Conservation (phyloP, 2,888 invertebrate species). For the Pyrgus malvae region DNA sequence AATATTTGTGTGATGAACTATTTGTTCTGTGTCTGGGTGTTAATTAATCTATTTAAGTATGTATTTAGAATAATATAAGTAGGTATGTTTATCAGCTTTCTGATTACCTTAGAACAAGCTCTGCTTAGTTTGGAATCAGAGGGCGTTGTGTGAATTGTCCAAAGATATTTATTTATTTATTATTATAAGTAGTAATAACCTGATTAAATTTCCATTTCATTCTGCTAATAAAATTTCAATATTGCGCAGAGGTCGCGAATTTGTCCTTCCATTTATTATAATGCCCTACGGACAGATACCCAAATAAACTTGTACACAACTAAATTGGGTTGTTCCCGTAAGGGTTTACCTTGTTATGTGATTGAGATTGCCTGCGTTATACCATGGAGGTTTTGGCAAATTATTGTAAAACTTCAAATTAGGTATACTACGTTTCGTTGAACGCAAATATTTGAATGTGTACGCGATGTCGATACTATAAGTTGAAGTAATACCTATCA, state of each 20-base stretch:
- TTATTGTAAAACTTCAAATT: slow-evolving; percentile 42
- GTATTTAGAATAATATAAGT: too few species aligned
- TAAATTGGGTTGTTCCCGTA: slow-evolving; percentile 64
- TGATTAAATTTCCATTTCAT: slow-evolving; percentile 20
- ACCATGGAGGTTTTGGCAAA: slow-evolving; percentile 50
- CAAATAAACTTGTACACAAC: slow-evolving; percentile 74
- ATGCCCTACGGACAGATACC: slow-evolving; percentile 68
- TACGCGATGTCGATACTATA: neutral
- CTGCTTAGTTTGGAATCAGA: too few species aligned
- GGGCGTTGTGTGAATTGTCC: too few species aligned
- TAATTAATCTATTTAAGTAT: too few species aligned
- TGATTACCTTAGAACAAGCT: too few species aligned
- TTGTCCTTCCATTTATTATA: slow-evolving; percentile 66
- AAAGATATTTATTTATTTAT: neutral
- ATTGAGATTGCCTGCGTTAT: slow-evolving; percentile 55
- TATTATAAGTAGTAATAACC: neutral
- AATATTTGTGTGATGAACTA: too few species aligned
- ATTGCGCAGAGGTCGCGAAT: slow-evolving; percentile 61
- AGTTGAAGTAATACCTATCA: neutral
- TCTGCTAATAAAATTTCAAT: slow-evolving; percentile 58
- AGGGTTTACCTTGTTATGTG: slow-evolving; percentile 35
- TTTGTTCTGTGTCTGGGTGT: too few species aligned
- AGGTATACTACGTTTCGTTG: slow-evolving; percentile 16
- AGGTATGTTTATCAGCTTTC: too few species aligned
- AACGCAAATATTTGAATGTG: neutral